Conservation (phyloP, 2,888 invertebrate genomes). For the Apodemia mormo region DNA sequence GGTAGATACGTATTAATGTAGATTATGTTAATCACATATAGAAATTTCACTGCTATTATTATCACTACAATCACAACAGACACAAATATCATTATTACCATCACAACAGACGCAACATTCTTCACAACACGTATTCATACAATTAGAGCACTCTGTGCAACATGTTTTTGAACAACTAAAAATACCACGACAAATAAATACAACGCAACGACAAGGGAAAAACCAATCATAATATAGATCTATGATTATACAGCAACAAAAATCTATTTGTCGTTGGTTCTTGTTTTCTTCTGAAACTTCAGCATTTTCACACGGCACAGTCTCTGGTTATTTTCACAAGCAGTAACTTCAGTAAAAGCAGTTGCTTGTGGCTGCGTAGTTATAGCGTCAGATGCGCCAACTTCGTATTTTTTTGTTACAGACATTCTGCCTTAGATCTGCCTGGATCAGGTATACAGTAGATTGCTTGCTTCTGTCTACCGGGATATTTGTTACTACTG, state of each 20-base stretch:
- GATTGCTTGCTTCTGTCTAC: no score
- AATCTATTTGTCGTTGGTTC: background rate
- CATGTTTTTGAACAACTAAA: background rate
- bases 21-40: no score
- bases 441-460: no score
- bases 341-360: slow-evolving; percentile 3
- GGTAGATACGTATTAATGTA: no score
- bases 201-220: background rate
- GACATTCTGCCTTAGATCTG: no score
- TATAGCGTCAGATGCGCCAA: background rate
- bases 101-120: background rate
- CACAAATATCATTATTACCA: background rate
- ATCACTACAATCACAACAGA: no score
- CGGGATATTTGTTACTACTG: no score
- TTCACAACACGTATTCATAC: slow-evolving; percentile 1
- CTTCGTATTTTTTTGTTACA: no score
- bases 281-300: background rate
- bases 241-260: background rate
- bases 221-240: slow-evolving; percentile 10
- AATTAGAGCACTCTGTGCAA: background rate
- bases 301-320: background rate
- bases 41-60: no score
- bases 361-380: background rate
- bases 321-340: background rate
- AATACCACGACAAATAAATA: background rate